phyloP scores from a whole-genome alignment of 2,113 vertebrate genomes.

The Xenopus borealis region DNA sequence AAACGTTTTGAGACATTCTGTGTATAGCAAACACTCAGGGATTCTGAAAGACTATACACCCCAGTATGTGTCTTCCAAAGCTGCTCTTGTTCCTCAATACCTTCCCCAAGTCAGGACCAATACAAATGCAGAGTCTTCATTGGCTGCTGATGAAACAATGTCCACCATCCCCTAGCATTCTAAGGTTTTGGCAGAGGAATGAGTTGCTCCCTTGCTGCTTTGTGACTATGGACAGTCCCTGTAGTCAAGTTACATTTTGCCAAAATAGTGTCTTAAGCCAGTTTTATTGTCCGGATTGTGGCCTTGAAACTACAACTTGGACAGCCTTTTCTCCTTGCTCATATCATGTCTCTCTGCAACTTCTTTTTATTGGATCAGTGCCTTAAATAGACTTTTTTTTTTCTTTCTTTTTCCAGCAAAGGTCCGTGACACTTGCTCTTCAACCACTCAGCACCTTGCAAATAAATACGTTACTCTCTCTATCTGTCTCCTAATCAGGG shows the following conservation, averaged over 20 bases:
- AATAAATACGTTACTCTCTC: background rate
- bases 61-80: constrained; percentile 16
- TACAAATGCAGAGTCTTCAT: background rate
- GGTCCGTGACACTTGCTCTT: too few relatives aligned
- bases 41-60: background rate
- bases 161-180: too few relatives aligned
- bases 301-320: background rate
- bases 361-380: background rate
- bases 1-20: background rate
- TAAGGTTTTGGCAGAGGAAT: too few relatives aligned
- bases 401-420: background rate
- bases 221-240: too few relatives aligned
- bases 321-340: background rate
- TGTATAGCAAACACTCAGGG: constrained; percentile 20
- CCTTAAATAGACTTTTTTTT: background rate
- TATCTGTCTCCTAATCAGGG: background rate
- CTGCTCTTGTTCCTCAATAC: background rate
- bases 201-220: too few relatives aligned
- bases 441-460: too few relatives aligned
- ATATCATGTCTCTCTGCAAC: background rate
- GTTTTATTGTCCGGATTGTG: background rate
- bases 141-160: background rate
- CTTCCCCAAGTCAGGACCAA: background rate
- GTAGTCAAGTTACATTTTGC: constrained; percentile 6
- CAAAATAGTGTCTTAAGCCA: constrained; percentile 6